Percentiles rank a stretch among this genome's conserved stretches.
These are phyloP conservation scores for Chiloscyllium plagiosum DNA, from an alignment of 2,113 vertebrate species.

Conservation along the genomic window DNA sequence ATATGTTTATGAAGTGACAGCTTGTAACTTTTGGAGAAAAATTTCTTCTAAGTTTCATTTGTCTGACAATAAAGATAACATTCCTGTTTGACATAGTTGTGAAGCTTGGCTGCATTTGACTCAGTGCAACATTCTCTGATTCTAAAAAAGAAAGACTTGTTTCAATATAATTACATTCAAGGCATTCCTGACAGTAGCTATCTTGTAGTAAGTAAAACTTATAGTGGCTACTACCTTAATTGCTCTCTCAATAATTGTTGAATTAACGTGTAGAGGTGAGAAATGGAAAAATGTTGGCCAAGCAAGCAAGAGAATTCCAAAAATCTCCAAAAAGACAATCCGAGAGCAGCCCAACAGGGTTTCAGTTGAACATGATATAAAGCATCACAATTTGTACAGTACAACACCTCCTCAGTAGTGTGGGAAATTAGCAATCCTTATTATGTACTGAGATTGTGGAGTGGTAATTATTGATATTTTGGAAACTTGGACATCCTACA, in stretches of 20 bases:
- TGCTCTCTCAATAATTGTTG: neutral
- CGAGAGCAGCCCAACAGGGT: neutral
- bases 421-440: neutral
- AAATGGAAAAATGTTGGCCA: neutral
- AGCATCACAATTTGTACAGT: neutral
- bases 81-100: neutral
- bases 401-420: neutral
- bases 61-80: neutral
- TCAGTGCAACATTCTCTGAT: neutral
- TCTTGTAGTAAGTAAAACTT: too few species aligned
- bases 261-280: neutral
- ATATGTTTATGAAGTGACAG: neutral
- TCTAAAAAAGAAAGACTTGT: neutral
- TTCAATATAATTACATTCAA: neutral
- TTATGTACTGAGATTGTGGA: neutral
- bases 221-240: too few species aligned
- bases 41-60: neutral
- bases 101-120: neutral
- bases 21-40: neutral
- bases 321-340: neutral
- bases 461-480: neutral
- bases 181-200: neutral
- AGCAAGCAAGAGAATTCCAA: neutral
- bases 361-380: neutral
- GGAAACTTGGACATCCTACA: too few species aligned